phyloP scores from a whole-genome alignment of 2,797 vertebrate genomes.

The Myiotriccus ornatus region DNA sequence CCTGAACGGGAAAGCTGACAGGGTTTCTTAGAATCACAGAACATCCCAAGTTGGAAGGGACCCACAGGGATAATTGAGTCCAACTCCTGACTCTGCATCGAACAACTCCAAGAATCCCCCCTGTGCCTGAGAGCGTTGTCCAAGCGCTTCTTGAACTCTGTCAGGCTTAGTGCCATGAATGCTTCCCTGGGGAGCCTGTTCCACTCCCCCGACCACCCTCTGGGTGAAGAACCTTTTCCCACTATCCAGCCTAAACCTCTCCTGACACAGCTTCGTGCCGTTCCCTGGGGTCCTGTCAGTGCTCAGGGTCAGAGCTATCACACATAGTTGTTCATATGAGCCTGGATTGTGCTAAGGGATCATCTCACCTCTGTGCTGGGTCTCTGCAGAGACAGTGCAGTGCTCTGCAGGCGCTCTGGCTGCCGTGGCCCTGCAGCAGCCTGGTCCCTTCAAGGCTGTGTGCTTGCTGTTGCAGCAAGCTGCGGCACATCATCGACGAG shows the following conservation, averaged over 20 bases:
- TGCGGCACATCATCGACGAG: conserved; percentile 90
- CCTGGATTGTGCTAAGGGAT: neutral
- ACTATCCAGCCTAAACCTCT: neutral
- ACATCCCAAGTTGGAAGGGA: neutral
- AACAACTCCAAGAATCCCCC: neutral
- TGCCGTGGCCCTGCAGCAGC: neutral
- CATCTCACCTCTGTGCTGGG: accelerated
- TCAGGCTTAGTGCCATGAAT: neutral
- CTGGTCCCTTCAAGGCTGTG: neutral
- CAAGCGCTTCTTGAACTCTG: neutral
- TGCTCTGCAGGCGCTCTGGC: neutral
- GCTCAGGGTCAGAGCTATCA: neutral
- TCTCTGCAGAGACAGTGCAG: neutral
- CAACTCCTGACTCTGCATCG: neutral
- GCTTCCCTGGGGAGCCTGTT: neutral
- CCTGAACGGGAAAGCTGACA: neutral
- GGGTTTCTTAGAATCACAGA: neutral
- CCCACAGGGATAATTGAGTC: neutral
- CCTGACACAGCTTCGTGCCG: neutral
- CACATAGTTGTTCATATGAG: neutral
- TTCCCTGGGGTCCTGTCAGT: neutral
- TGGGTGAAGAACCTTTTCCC: neutral
- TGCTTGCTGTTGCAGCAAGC: conserved; percentile 75
- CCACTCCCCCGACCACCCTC: neutral
- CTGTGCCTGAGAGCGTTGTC: neutral